Base-by-base conservation (phyloP, 2,888 invertebrate genomes). In the Drosophila ustulata region DNA sequence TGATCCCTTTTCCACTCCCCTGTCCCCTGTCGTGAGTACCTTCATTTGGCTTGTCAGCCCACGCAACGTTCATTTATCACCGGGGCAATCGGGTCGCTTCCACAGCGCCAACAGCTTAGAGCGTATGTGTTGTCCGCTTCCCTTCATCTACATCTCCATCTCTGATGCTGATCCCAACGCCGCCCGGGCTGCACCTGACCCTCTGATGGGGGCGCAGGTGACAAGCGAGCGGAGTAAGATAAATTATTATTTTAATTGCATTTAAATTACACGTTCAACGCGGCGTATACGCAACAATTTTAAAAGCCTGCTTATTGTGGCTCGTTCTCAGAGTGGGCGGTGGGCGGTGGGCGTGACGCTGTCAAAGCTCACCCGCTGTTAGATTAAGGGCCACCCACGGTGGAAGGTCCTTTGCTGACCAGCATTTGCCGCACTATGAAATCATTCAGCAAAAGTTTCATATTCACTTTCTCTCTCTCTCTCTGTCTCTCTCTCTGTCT, bases 211-310 rank as follows among this genome's bases (percentile, higher is more conserved):
- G 55, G 28, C 55, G 41, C 80, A 73, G 75, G 61, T 83, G 88
- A 86, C 82, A 88, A 65, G 81, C 68, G 50, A 61, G 65, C 68
- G 87, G 53, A 84, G 63, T 73, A 89, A 89, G 85, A 86, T 86
- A 89, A 88, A 86, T 86, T 86, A 86, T 89, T 86, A 80, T 86
- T 89, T 86, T 86, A 86, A 86, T 86, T 86, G 85, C 85, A 89
- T 86, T 86, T 86, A 86, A 89, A 86, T 86, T 86, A 88, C 74
- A 86, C 63, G 75, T 70, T 82, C 57, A 66, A 84, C 55, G 55
- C 52, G 62, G 66, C 78, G 80, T 85, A 76, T 76, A 70, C 77
- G 75, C 65, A 77, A 82, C 78, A 72, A 67, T 75, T 75, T 78
- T 56, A 84, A 78, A 80, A 67, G 77, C 67, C 73, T 67, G 26